Conservation (phyloP, 2,113 vertebrate species). For the Carollia perspicillata region DNA sequence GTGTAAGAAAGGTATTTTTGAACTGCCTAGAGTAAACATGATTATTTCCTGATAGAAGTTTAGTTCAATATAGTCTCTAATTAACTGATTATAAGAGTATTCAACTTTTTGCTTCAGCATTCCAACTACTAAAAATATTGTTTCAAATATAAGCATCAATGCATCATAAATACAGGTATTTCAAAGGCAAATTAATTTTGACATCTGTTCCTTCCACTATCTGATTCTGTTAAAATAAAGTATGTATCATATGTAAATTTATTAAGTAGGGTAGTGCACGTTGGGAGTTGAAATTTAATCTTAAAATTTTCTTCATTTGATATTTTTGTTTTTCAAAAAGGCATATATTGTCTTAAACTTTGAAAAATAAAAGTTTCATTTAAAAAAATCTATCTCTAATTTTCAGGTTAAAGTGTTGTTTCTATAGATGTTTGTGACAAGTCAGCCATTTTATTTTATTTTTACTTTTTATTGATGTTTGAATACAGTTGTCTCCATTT, state of each 20-base stretch:
- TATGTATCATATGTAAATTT: neutral
- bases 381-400: neutral
- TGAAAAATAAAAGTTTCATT: neutral
- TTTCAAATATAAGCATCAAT: neutral
- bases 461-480: neutral
- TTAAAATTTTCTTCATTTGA: neutral
- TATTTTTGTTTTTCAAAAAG: neutral
- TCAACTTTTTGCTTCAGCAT: neutral
- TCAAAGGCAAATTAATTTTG: slow-evolving; percentile 1
- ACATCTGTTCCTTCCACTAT: neutral
- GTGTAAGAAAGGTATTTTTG: neutral
- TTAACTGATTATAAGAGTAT: neutral
- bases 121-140: neutral
- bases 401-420: neutral
- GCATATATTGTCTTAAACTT: neutral
- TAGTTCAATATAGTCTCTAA: neutral
- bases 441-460: neutral
- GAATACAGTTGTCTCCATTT: too few relatives aligned
- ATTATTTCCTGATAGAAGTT: neutral
- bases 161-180: neutral
- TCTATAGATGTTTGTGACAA: neutral
- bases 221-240: neutral
- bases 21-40: neutral
- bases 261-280: neutral
- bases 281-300: neutral